Base-by-base conservation (phyloP, 2,113 vertebrate species). In the Corapipo altera region DNA sequence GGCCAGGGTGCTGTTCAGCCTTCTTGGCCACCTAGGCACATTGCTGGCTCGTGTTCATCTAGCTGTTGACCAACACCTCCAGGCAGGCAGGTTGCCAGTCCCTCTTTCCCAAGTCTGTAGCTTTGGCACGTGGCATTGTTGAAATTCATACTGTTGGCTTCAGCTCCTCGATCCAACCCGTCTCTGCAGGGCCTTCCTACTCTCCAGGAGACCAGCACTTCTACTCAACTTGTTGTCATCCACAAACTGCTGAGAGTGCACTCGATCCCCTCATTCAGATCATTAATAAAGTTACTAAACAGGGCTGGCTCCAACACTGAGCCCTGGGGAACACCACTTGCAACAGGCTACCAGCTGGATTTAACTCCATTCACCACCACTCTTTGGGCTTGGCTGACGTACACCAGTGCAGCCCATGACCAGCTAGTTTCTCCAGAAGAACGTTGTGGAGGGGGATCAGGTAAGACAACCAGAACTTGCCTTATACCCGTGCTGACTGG, bases 151-250 rank as follows among this genome's bases (percentile, higher is more conserved):
- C 18, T 57, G 7, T 32, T 51, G 7, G n/a, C 35, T 21, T 49
- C 4, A 2, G 11, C 28, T 8, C 41, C 24, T 64, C 0, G 0
- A 49, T 43, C 43, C 35, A 62, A 24, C 49, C 16, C 57, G 41
- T 32, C 43, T 35, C 51, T 57, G 35, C 37, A 73, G 51, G 26
- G 27, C 22, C 69, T 58, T 37, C 33, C 44, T 24, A 24, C 33
- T 10, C 44, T 67, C 23, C 27, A 39, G 27, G 27, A 51, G 27
- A 5, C 44, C 27, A 65, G 16, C 27, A 51, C 23, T 64, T n/a
- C 21, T 26, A 16, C 26, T 8, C 72, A 64, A 0, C 4, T 57
- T 35, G 26, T 22, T 35, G 39, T 18, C 16, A 30, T 27, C 41
- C 62, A 41, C 41, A 62, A 49, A 12, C 49, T 55, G 20, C n/a